Evolutionary conservation across 2,888 invertebrate genomes (phyloP).

Genomic region (Drosophila diplacantha): DNA sequence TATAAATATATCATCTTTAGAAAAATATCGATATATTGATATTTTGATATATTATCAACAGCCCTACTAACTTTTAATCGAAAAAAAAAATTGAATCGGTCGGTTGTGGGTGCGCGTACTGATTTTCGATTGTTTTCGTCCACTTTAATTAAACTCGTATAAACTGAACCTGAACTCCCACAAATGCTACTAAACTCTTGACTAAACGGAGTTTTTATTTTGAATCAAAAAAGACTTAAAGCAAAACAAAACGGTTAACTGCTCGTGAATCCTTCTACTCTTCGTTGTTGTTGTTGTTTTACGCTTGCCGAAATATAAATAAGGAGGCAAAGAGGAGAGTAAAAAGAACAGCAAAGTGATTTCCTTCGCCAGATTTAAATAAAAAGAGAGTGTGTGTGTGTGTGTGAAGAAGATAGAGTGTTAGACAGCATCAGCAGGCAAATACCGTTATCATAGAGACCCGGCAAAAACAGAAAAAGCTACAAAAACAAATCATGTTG

Average conservation of each 20-base stretch:
- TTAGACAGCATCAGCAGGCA: slow-evolving; percentile 8
- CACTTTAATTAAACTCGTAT: slow-evolving; percentile 12
- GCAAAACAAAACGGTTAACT: background rate
- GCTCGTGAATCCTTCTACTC: background rate
- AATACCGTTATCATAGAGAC: slow-evolving; percentile 23
- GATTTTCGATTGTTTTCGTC: slow-evolving; percentile 19
- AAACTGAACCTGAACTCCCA: slow-evolving; percentile 2
- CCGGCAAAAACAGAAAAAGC: slow-evolving; percentile 21
- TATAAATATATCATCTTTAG: too few relatives aligned
- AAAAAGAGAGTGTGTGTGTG: slow-evolving; percentile 6
- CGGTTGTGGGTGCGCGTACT: slow-evolving; percentile 19
- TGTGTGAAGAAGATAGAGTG: slow-evolving; percentile 4
- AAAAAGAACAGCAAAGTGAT: slow-evolving; percentile 15
- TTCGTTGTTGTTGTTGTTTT: slow-evolving; percentile 15
- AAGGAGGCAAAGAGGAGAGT: slow-evolving; percentile 8
- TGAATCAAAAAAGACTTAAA: background rate
- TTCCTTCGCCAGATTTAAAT: slow-evolving; percentile 5
- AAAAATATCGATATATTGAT: too few relatives aligned
- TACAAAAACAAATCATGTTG: slow-evolving; percentile 61
- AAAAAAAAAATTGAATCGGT: background rate
- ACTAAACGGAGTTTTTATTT: slow-evolving; percentile 2
- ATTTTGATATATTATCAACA: too few relatives aligned
- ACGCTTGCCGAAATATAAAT: slow-evolving; percentile 12
- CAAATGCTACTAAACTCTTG: slow-evolving; percentile 16
- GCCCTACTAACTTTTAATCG: too few relatives aligned